Base-by-base conservation (phyloP, 2,888 invertebrate species). In the Tetragnatha montana region DNA sequence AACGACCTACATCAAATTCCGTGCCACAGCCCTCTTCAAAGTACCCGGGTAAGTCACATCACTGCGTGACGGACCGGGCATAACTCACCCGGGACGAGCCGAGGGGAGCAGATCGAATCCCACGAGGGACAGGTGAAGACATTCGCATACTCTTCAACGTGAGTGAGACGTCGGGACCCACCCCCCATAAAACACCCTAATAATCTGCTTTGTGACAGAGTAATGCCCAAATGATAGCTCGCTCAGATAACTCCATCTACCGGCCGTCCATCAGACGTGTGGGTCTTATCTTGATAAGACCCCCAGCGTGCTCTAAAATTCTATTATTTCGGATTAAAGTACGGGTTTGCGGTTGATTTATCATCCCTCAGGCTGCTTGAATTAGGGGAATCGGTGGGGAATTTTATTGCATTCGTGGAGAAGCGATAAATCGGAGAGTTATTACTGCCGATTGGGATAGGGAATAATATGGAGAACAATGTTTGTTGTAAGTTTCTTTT, bases 281-380 rank as follows among this genome's bases (percentile, higher is more conserved):
- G 35, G 14, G 47, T 51, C 81, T 87, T 81, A 87, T 81, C 87
- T n/a, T 75, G 81, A 87, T 87, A 87, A 87, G 70, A 50, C 75
- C 21, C 8, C 35, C 35, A n/a, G 35, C 35, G 81, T 12, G 35
- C 47, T 81, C 81, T 81, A 81, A 87, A 87, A 87, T 81, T 87
- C 87, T 81, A 87, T 87, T 87, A 87, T 87, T 76, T 87, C 75
- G 73, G 87, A 74, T 87, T 87, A 87, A 81, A 87, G 81, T 75
- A 73, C 22, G 68, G 80, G 81, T 60, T 71, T 81, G 79, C 22
- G 74, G 87, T 81, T 87, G 87, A 87, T 81, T 87, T 87, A 87
- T 81, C 79, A 60, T 83, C 74, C 49, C 14, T 22, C 49, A 2
- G 79, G 71, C n/a, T n/a, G n/a, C n/a, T n/a, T n/a, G 51, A 19